These are phyloP conservation scores for Odontesthes bonariensis DNA, from an alignment of 2,113 vertebrate genomes.

Conservation along the genomic window DNA sequence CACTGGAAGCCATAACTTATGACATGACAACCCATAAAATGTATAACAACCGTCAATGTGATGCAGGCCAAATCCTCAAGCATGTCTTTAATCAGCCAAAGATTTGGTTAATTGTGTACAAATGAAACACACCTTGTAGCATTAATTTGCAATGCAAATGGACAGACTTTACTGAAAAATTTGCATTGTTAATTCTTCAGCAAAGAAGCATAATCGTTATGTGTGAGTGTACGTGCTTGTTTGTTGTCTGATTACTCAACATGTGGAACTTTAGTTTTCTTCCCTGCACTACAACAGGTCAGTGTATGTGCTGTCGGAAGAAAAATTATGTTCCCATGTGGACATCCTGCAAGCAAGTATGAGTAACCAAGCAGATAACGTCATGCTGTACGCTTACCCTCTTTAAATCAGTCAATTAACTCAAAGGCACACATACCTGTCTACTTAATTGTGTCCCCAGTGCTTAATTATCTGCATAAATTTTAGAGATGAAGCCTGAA, in stretches of 20 bases:
- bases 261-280: conserved; percentile 40
- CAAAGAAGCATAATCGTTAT: conserved; percentile 14
- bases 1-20: background rate
- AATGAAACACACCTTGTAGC: conserved; percentile 27
- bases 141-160: conserved; percentile 39
- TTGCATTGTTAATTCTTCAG: conserved; percentile 3
- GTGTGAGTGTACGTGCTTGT: background rate
- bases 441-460: conserved; percentile 73
- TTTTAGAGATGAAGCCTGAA: conserved; percentile 62
- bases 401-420: conserved; percentile 78
- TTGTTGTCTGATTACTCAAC: conserved; percentile 34
- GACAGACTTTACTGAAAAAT: too few relatives aligned
- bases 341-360: conserved; percentile 19
- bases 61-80: conserved; percentile 31
- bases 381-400: conserved; percentile 56
- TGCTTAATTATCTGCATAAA: conserved; percentile 75
- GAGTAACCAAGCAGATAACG: conserved; percentile 66
- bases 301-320: conserved; percentile 36
- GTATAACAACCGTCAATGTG: conserved; percentile 15
- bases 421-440: conserved; percentile 75
- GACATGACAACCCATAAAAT: background rate
- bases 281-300: conserved; percentile 25
- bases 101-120: conserved; percentile 51
- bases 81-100: conserved; percentile 31
- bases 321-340: conserved; percentile 54